Conservation (phyloP, 2,888 invertebrate species). For the Aphelenchoides bicaudatus region DNA sequence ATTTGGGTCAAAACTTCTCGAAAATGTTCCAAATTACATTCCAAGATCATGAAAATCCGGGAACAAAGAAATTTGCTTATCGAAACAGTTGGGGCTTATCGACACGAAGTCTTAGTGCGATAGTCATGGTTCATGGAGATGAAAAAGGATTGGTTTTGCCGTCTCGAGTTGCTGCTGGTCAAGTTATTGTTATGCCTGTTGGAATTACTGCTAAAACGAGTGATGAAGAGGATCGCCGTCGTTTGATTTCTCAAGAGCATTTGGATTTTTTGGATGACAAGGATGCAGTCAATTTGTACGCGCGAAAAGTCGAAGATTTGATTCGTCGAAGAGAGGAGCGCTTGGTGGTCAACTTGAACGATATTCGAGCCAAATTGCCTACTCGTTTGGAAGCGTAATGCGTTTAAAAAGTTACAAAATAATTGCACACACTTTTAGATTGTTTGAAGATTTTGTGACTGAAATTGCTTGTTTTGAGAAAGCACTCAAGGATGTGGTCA, state of each 20-base stretch:
- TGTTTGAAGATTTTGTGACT: conserved; percentile 81
- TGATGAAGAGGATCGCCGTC: conserved; percentile 74
- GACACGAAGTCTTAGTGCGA: conserved; percentile 84
- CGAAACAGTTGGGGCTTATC: conserved; percentile 99
- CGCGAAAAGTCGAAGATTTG: conserved; percentile 83
- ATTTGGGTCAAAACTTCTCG: conserved; percentile 96
- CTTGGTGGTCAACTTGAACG: conserved; percentile 85
- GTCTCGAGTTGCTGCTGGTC: conserved; percentile 81
- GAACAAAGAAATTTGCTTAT: conserved; percentile 70
- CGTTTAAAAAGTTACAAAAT: conserved; percentile 9
- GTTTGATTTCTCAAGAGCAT: conserved; percentile 84
- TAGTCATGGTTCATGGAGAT: conserved; percentile 82
- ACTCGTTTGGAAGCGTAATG: conserved; percentile 70
- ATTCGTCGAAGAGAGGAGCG: conserved; percentile 76
- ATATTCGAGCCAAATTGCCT: conserved; percentile 80
- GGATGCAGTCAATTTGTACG: conserved; percentile 87
- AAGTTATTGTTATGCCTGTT: conserved; percentile 87
- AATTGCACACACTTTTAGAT: conserved; percentile 63
- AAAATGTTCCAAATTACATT: conserved; percentile 97
- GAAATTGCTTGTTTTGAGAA: conserved; percentile 74
- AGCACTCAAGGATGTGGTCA: conserved; percentile 84
- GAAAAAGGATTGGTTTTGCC: conserved; percentile 92
- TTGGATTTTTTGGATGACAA: conserved; percentile 93
- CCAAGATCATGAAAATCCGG: conserved; percentile 75
- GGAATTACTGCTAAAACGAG: conserved; percentile 82